Percentiles rank a stretch among this genome's conserved stretches.
These are phyloP conservation scores for Fissipunctia ypsillon DNA, from an alignment of 2,888 invertebrate species.

Conservation along the genomic window DNA sequence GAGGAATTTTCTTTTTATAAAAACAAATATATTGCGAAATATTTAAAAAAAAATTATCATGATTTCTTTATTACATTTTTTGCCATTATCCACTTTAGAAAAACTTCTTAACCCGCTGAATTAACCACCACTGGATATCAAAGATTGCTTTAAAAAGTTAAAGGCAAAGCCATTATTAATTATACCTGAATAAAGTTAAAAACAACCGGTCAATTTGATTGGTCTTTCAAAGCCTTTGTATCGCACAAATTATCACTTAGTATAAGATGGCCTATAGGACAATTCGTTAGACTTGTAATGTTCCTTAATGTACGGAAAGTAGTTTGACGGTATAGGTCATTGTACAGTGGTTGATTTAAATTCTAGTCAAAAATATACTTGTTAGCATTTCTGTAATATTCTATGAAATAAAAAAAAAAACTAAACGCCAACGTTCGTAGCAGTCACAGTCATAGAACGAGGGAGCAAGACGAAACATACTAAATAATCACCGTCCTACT, in stretches of 20 bases:
- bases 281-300: conserved; percentile 37
- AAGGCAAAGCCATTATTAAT: conserved; percentile 33
- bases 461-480: neutral
- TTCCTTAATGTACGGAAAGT: conserved; percentile 21
- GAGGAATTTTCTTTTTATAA: conserved; percentile 7
- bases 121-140: conserved; percentile 31
- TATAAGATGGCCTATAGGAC: conserved; percentile 45
- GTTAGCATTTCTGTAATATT: conserved; percentile 39
- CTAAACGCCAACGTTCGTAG: neutral
- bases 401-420: conserved; percentile 18
- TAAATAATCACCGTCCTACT: neutral
- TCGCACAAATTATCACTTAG: conserved; percentile 58
- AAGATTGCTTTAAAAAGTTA: conserved; percentile 26
- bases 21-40: neutral
- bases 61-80: neutral
- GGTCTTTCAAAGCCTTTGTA: conserved; percentile 42
- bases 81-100: neutral
- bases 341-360: conserved; percentile 34
- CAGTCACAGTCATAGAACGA: neutral
- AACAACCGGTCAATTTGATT: conserved; percentile 9
- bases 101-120: conserved; percentile 3
- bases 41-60: conserved; percentile 22
- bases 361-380: conserved; percentile 61
- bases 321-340: conserved; percentile 26
- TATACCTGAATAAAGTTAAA: conserved; percentile 16